These are phyloP conservation scores for Ormyrus rosae DNA, from an alignment of 2,888 invertebrate genomes.

Conservation along the genomic window DNA sequence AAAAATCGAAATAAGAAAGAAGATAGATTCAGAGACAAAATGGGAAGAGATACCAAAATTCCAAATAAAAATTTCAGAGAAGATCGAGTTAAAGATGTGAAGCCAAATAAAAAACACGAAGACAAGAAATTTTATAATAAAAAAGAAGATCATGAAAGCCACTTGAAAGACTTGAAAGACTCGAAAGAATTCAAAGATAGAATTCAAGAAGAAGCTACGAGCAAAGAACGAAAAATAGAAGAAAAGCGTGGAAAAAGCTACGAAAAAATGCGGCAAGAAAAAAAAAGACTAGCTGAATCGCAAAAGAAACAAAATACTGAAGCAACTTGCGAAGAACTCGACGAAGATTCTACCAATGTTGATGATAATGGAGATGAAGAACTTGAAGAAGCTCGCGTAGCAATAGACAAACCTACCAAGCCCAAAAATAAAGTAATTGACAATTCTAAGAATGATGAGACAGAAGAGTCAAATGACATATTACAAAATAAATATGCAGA, in stretches of 20 bases:
- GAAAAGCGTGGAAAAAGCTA: slow-evolving; percentile 75
- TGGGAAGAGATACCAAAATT: slow-evolving; percentile 77
- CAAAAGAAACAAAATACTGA: slow-evolving; percentile 65
- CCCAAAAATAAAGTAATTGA: slow-evolving; percentile 30
- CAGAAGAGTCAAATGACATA: slow-evolving; percentile 1
- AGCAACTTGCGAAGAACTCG: slow-evolving; percentile 46
- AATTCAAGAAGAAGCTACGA: slow-evolving; percentile 66
- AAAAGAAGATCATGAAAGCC: slow-evolving; percentile 71
- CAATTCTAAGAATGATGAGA: neutral
- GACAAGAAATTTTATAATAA: slow-evolving; percentile 74
- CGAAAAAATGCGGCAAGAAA: slow-evolving; percentile 74
- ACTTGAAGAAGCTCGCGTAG: slow-evolving; percentile 20
- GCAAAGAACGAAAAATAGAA: slow-evolving; percentile 71
- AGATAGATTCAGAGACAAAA: slow-evolving; percentile 69
- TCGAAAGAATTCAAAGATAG: slow-evolving; percentile 70
- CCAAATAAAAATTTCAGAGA: slow-evolving; percentile 73
- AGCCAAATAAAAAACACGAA: slow-evolving; percentile 72
- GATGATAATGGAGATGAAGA: slow-evolving; percentile 42
- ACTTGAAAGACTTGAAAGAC: slow-evolving; percentile 63
- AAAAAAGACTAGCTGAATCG: slow-evolving; percentile 70
- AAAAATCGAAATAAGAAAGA: slow-evolving; percentile 73
- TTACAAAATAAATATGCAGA: neutral
- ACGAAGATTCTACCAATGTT: slow-evolving; percentile 26
- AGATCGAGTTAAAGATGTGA: slow-evolving; percentile 74
- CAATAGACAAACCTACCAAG: slow-evolving; percentile 32